Base-by-base conservation (phyloP, 2,113 vertebrate species). In the Lucifuga dentata region DNA sequence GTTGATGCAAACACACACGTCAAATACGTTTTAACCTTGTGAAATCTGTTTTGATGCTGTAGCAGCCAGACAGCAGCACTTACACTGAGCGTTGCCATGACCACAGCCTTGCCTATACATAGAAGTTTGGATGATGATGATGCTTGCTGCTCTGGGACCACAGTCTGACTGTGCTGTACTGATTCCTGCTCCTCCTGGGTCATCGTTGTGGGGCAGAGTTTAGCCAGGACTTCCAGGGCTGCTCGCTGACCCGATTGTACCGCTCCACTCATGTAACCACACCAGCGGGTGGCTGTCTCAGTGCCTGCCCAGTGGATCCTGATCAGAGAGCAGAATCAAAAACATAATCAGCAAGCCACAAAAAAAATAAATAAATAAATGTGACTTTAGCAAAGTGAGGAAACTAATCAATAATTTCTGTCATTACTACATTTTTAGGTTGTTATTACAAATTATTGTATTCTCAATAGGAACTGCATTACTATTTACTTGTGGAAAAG, bases 241-340 rank as follows among this genome's bases (percentile, higher is more conserved):
- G 87, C 91, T 57, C 93, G 80, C 23, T 88, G 84, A 13, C 93
- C 92, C 0, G 92, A 56, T 71, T 94, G 90, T 40, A 93, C 58
- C 0, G 92, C 92, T 2, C 92, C 92, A 5, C 82, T 87, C 85
- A 94, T 87, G 74, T 92, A 93, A 1, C 92, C 92, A 11, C 92
- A 92, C 92, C 92, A 93, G 35, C 68, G 73, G 11, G 90, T 93
- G 29, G 91, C 92, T 1, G 92, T 94, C 64, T 93, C 93, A 0
- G 91, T 92, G 36, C 93, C 92, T 3, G 90, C 90, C 91, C 91
- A 94, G 23, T 90, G 78, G 50, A 93, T 89, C 86, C 92, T 93
- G 74, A n/a, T n/a, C 4, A 59, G 8, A n/a, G n/a, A n/a, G n/a
- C n/a, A n/a, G n/a, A 66, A 73, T 26, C 8, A 38, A 45, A 16